Base-by-base conservation (phyloP, 2,113 vertebrate genomes). In the Machaerirhynchus nigripectus region DNA sequence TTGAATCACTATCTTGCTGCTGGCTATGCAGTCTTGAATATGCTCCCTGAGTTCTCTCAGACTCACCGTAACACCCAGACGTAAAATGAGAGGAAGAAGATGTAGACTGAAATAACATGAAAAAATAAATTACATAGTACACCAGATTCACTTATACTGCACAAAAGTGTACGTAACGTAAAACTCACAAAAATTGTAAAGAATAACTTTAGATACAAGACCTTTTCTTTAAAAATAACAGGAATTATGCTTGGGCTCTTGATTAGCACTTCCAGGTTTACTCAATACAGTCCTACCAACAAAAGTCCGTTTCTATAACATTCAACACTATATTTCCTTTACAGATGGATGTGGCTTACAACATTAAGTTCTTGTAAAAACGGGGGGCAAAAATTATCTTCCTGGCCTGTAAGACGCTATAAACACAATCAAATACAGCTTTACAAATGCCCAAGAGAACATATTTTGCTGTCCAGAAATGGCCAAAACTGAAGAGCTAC, bases 1-100 rank as follows among this genome's bases (percentile, higher is more conserved):
- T 99, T 78, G 99, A 98, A 93, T 99, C 99, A 21, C 98, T 98
- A 90, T 99, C 99, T 85, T 98, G 98, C 65, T 97, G 97, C 78
- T 98, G 97, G 83, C 97, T 98, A 77, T 98, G 98, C 33, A 99
- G 96, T 95, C 98, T 98, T n/a, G 98, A 98, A 83, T 98, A 98
- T 39, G 98, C 97, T 94, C 99, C 98, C 94, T 98, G 97, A 96
- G 98, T 98, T 93, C 98, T 98, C 96, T 99, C 99, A 53, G 98
- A 97, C 60, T 99, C 98, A 94, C 96, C 97, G 11, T 97, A 98
- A 98, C 97, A 98, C 13, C 96, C 65, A 94, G 98, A 95, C n/a
- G 98, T 94, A 96, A 98, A 98, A 90, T 97, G 93, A 77, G 98
- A 97, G 47, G 98, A 97, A 60, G 98, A 94, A 6, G 98, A 96